Evolutionary conservation across 2,888 invertebrate species (phyloP).

Genomic region (Icerya purchasi): DNA sequence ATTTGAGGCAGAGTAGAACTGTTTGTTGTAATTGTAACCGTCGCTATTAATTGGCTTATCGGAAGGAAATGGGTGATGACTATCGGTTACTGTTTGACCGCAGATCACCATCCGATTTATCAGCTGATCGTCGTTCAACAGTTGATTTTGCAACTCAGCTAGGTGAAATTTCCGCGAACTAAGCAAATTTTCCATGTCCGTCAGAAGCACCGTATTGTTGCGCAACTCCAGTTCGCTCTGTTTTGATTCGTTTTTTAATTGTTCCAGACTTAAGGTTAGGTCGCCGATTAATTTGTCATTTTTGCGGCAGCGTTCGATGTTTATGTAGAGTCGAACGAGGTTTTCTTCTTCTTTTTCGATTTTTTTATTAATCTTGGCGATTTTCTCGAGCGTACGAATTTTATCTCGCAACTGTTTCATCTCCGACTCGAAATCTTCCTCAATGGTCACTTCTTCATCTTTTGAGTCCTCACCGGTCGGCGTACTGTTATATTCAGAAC

Average conservation of each 20-base stretch:
- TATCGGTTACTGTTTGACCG: conserved; percentile 11
- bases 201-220: conserved; percentile 21
- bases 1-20: background rate
- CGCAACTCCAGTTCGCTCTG: conserved; percentile 20
- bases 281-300: conserved; percentile 17
- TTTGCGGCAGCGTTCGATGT: conserved; percentile 16
- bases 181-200: conserved; percentile 21
- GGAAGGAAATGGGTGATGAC: background rate
- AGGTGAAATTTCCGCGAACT: conserved; percentile 21
- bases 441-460: conserved; percentile 27
- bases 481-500: conserved; percentile 23
- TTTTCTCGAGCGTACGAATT: conserved; percentile 48
- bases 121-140: conserved; percentile 21
- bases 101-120: too few relatives aligned
- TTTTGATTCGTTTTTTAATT: conserved; percentile 20
- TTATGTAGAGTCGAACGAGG: conserved; percentile 39
- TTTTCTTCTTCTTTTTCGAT: conserved; percentile 51
- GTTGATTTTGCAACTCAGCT: conserved; percentile 20
- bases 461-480: conserved; percentile 24
- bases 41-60: background rate
- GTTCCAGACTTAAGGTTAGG: conserved; percentile 16
- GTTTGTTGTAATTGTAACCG: too few relatives aligned
- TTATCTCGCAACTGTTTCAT: conserved; percentile 37
- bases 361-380: conserved; percentile 48
- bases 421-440: conserved; percentile 33